phyloP scores from a whole-genome alignment of 2,797 vertebrate species.

The Sarcoramphus papa region DNA sequence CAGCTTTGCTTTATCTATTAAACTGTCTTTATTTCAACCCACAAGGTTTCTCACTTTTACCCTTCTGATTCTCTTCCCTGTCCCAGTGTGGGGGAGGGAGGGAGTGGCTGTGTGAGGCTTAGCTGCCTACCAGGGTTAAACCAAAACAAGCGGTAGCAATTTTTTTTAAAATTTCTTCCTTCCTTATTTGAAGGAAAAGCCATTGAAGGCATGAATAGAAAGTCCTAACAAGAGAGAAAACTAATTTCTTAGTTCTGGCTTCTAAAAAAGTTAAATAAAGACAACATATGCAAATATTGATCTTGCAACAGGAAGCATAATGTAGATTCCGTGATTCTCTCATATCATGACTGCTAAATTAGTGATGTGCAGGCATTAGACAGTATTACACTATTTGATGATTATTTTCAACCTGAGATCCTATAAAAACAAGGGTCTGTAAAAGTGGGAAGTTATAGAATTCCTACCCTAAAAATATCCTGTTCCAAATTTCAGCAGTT shows the following conservation, averaged over 20 bases:
- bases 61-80: background rate
- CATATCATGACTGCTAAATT: background rate
- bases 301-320: background rate
- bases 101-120: rapidly evolving
- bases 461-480: background rate
- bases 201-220: background rate
- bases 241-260: background rate
- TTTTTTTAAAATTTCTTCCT: background rate
- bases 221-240: background rate
- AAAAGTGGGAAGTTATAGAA: background rate
- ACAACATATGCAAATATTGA: background rate
- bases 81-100: background rate
- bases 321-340: background rate
- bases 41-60: background rate
- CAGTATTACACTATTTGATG: background rate
- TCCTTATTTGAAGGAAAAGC: background rate
- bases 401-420: background rate
- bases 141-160: background rate
- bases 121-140: background rate
- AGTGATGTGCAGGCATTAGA: too few relatives aligned
- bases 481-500: background rate
- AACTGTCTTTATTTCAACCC: background rate
- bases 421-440: background rate
- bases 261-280: background rate
- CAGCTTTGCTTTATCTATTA: background rate